A percentile compares a stretch with the other conserved stretches of the same genome.
These are phyloP conservation scores for Hesperophylax magnus DNA, from an alignment of 1,140 invertebrate species.

Conservation along the genomic window DNA sequence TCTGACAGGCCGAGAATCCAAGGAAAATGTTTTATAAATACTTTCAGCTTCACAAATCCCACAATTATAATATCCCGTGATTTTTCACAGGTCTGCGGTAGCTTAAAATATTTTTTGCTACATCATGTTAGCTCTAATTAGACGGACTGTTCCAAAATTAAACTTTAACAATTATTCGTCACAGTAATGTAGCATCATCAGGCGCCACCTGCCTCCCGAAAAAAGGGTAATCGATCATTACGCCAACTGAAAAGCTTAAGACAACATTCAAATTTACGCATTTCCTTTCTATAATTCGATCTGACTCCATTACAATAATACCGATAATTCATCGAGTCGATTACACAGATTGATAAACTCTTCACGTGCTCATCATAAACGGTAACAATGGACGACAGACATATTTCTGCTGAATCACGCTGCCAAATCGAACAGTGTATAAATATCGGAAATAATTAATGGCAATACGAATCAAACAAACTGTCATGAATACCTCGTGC, in stretches of 20 bases:
- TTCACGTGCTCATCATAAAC: constrained; percentile 15
- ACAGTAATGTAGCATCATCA: not conserved
- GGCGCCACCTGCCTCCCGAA: not conserved
- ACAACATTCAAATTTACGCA: constrained; percentile 15
- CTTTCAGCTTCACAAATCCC: too few species aligned
- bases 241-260: not conserved
- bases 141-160: too few species aligned
- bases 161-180: not conserved
- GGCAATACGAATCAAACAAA: constrained; percentile 21
- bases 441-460: constrained; percentile 39
- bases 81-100: too few species aligned
- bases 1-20: too few species aligned
- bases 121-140: too few species aligned
- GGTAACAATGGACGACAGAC: constrained; percentile 20
- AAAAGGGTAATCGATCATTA: not conserved
- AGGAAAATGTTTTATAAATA: too few species aligned
- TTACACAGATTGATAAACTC: constrained; percentile 6
- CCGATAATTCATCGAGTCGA: not conserved
- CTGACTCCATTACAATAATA: not conserved
- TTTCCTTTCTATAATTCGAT: constrained; percentile 16
- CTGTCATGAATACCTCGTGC: constrained; percentile 30
- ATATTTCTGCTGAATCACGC: constrained; percentile 26
- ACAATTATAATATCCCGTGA: too few species aligned
- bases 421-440: constrained; percentile 16
- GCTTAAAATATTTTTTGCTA: too few species aligned